These are phyloP conservation scores for Haliaeetus leucogaster DNA, from an alignment of 2,113 vertebrate species.

Conservation along the genomic window DNA sequence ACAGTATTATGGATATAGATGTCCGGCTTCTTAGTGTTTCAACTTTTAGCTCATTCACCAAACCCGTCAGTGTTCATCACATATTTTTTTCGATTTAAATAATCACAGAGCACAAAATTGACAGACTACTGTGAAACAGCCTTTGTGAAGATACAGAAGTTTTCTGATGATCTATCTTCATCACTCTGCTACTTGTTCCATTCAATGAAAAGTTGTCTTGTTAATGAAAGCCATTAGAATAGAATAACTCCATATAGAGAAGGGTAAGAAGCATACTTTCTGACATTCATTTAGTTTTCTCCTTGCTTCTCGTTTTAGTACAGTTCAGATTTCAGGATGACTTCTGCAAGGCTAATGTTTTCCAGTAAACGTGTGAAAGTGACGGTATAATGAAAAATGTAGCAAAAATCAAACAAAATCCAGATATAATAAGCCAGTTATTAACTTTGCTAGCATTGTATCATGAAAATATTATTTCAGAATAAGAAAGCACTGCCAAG, in stretches of 20 bases:
- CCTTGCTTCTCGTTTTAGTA: neutral
- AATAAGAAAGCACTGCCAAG: neutral
- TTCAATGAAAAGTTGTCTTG: neutral
- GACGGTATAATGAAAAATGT: neutral
- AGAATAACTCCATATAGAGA: neutral
- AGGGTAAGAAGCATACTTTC: neutral
- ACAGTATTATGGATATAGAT: neutral
- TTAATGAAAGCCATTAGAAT: neutral
- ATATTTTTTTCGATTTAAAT: neutral
- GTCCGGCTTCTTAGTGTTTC: neutral
- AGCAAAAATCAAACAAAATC: neutral
- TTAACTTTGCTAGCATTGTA: neutral
- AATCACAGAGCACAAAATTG: neutral
- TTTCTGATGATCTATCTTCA: neutral
- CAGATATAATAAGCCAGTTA: neutral
- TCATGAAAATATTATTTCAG: neutral
- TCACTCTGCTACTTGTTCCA: neutral
- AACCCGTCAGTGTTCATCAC: neutral
- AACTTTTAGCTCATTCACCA: slow-evolving; percentile 14
- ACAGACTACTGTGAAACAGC: neutral
- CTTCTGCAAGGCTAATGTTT: neutral
- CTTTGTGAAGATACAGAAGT: neutral
- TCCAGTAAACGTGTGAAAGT: neutral
- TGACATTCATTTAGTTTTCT: neutral
- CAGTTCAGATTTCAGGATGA: neutral